Percentiles rank a stretch among this genome's conserved stretches.
phyloP scores from a whole-genome alignment of 1,140 invertebrate genomes.

The Tribolium castaneum region DNA sequence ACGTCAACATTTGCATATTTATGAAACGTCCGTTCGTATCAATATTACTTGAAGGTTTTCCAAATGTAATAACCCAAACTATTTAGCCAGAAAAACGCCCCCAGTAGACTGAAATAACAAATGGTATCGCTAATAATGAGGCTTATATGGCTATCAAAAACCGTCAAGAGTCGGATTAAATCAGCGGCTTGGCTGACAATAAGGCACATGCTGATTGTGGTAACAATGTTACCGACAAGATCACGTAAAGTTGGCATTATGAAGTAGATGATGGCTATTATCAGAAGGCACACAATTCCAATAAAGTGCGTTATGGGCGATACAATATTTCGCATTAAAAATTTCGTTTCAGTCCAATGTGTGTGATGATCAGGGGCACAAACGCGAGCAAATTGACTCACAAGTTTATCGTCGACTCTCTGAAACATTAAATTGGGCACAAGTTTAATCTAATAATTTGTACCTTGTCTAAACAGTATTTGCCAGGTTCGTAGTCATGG shows the following conservation, averaged over 20 bases:
- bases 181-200: slow-evolving; percentile 81
- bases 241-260: slow-evolving; percentile 85
- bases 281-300: slow-evolving; percentile 76
- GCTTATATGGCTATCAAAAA: slow-evolving; percentile 81
- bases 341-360: slow-evolving; percentile 76
- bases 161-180: slow-evolving; percentile 81
- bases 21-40: neutral
- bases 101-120: slow-evolving; percentile 78
- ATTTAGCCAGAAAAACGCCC: slow-evolving; percentile 86
- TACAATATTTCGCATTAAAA: slow-evolving; percentile 77
- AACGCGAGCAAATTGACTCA: slow-evolving; percentile 76
- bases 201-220: slow-evolving; percentile 80
- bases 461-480: slow-evolving; percentile 85
- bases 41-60: slow-evolving; percentile 79
- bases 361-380: slow-evolving; percentile 77
- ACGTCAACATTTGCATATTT: neutral
- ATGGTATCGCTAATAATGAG: slow-evolving; percentile 82
- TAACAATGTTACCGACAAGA: slow-evolving; percentile 85
- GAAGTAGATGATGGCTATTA: slow-evolving; percentile 84
- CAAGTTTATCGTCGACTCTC: slow-evolving; percentile 61
- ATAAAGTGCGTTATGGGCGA: slow-evolving; percentile 81
- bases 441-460: neutral
- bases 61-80: slow-evolving; percentile 87
- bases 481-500: slow-evolving; percentile 77
- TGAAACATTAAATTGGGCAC: slow-evolving; percentile 41